phyloP scores from a whole-genome alignment of 2,797 vertebrate genomes.

The Myripristis murdjan region DNA sequence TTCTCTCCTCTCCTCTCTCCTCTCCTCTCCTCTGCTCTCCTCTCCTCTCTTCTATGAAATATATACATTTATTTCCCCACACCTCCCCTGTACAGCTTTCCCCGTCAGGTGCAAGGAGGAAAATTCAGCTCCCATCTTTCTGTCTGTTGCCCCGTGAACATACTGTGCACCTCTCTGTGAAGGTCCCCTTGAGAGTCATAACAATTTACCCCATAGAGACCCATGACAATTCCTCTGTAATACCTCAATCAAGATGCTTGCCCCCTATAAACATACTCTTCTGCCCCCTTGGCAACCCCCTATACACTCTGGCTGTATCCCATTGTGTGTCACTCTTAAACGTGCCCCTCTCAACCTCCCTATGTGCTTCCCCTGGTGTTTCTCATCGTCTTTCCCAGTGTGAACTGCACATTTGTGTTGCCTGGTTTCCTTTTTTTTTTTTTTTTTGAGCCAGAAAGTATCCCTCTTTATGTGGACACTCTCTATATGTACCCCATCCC shows the following conservation, averaged over 20 bases:
- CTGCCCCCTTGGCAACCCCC: conserved; percentile 59
- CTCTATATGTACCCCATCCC: conserved; percentile 11
- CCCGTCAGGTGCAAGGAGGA: not conserved
- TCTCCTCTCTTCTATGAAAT: not conserved
- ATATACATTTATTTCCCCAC: no score
- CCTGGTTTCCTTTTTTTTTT: not conserved
- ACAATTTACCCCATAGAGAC: conserved; percentile 54
- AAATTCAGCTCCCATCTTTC: not conserved
- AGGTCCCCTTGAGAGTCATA: conserved; percentile 18
- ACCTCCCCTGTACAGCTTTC: not conserved
- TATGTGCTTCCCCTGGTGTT: conserved; percentile 46
- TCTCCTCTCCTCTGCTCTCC: not conserved
- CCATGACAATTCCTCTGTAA: conserved; percentile 3
- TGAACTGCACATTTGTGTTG: conserved; percentile 39
- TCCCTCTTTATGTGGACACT: not conserved
- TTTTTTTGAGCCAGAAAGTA: conserved; percentile 5
- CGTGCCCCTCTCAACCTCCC: conserved; percentile 25
- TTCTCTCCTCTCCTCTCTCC: not conserved
- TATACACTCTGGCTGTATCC: conserved; percentile 29
- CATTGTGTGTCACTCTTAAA: conserved; percentile 53
- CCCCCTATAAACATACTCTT: conserved; percentile 60
- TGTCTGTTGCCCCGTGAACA: conserved; percentile 11
- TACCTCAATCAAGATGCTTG: conserved; percentile 40
- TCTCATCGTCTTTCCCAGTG: conserved; percentile 54
- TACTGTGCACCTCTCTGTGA: conserved; percentile 7